Conservation (phyloP, 1,140 invertebrate genomes). For the Dufourea novaeangliae region DNA sequence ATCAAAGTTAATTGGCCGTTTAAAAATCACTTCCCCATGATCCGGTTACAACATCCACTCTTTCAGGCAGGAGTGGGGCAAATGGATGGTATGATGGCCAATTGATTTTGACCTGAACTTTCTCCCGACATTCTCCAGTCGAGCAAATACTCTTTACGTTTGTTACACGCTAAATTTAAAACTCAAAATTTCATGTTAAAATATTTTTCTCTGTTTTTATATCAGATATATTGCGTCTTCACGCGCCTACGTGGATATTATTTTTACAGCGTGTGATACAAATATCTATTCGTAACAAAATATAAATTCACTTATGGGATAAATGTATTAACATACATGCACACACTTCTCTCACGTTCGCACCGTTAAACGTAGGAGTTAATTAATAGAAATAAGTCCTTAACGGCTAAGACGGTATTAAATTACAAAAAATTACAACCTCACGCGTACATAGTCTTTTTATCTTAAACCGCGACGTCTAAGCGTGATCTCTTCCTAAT, state of each 20-base stretch:
- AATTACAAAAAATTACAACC: constrained; percentile 73
- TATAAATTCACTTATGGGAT: constrained; percentile 67
- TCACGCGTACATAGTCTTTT: constrained; percentile 34
- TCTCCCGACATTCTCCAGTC: too few species aligned
- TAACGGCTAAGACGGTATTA: constrained; percentile 63
- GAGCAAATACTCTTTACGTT: too few species aligned
- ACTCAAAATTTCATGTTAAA: not conserved
- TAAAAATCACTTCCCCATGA: not conserved
- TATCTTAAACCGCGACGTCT: not conserved
- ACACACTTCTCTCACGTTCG: constrained; percentile 65
- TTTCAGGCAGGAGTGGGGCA: not conserved
- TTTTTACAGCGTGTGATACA: constrained; percentile 71
- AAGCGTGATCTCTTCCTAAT: constrained; percentile 3
- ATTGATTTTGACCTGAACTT: not conserved
- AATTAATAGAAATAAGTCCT: constrained; percentile 49
- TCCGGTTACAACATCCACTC: not conserved
- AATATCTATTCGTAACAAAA: constrained; percentile 77
- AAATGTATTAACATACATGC: constrained; percentile 70
- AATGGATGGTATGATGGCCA: not conserved
- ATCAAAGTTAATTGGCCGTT: not conserved
- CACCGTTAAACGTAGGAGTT: constrained; percentile 57
- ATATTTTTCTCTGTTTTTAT: not conserved
- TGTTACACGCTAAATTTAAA: not conserved
- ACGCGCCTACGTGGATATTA: constrained; percentile 43
- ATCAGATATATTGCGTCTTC: not conserved